Evolutionary conservation across 2,113 vertebrate species (phyloP).

Genomic region (Hylia prasina): DNA sequence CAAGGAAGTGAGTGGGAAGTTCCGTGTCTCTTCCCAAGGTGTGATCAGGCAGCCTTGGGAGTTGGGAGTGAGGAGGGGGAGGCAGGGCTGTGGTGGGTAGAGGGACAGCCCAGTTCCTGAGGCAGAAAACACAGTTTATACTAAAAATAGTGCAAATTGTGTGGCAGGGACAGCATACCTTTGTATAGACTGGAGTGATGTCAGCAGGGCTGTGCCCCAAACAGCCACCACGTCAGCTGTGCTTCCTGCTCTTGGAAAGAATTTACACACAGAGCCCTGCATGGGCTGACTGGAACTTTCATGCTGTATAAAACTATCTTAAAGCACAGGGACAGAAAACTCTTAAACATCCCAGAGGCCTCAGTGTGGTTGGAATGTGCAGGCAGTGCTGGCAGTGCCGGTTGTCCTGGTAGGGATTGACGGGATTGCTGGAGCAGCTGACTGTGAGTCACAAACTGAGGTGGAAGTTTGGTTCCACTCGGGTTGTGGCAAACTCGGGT

Average conservation of each 20-base stretch:
- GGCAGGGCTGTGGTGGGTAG: not conserved
- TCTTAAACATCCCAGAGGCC: not conserved
- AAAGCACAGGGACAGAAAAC: accelerated
- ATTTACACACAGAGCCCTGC: accelerated
- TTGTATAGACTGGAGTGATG: not conserved
- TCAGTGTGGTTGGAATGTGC: not conserved
- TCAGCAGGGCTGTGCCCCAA: not conserved
- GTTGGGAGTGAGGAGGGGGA: not conserved
- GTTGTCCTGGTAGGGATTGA: not conserved
- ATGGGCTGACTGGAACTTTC: not conserved
- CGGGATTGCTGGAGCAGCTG: not conserved
- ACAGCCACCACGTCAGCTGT: not conserved
- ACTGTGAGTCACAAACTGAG: not conserved
- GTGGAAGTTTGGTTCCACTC: not conserved
- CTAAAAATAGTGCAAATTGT: accelerated
- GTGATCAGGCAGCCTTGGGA: accelerated
- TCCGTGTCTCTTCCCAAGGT: accelerated
- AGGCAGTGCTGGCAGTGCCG: accelerated
- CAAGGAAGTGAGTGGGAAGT: not conserved
- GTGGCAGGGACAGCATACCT: accelerated
- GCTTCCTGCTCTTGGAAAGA: not conserved
- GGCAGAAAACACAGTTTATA: accelerated
- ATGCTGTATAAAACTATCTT: not conserved
- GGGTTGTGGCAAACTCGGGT: not conserved
- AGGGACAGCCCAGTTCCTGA: not conserved